Evolutionary conservation across 2,797 vertebrate species (phyloP), one percentile per base, ranked within the genome.

Genomic region (Glossophaga mutica): DNA sequence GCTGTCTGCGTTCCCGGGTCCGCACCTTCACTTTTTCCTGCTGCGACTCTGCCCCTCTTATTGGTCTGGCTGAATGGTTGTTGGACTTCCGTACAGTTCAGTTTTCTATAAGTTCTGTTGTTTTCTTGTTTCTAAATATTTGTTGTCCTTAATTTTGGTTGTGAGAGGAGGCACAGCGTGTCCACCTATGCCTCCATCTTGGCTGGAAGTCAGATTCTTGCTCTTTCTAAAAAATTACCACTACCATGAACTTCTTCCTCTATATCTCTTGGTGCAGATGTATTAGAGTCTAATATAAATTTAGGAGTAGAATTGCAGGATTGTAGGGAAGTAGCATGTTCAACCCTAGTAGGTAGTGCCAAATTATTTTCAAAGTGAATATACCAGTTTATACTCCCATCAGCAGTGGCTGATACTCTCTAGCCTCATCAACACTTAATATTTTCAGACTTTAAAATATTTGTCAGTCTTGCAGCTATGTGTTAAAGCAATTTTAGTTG

Each of bases 361-460:
- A 87, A 5, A 71, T 92, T 62, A 10, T 86, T 90, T 94, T 82
- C 52, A 34, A 52, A 52, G 78, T 76, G 50, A 91, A 5, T 57
- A 82, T 70, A 46, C 34, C 82, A 82, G 1, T 52, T 83, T 93
- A 39, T 81, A 82, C 22, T 86, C 6, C 5, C 34, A 37, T 86
- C 19, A 34, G 32, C 19, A 68, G 34, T 86, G n/a, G 39, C 52
- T 85, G n/a, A 70, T 86, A 9, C 29, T 90, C 34, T 77, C 39
- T 77, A 0, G 85, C 26, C 48, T 84, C 84, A 65, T 5, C 19
- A 87, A 9, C 32, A 90, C 65, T 94, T 74, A 74, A 52, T 73
- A 87, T 92, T 94, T 87, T 84, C 50, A 77, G 52, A 86, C 16
- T 74, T 96, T 59, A 74, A 94, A 87, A n/a, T 95, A 83, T 70